Conservation (phyloP, 2,888 invertebrate genomes). For the Hypolimnas misippus region DNA sequence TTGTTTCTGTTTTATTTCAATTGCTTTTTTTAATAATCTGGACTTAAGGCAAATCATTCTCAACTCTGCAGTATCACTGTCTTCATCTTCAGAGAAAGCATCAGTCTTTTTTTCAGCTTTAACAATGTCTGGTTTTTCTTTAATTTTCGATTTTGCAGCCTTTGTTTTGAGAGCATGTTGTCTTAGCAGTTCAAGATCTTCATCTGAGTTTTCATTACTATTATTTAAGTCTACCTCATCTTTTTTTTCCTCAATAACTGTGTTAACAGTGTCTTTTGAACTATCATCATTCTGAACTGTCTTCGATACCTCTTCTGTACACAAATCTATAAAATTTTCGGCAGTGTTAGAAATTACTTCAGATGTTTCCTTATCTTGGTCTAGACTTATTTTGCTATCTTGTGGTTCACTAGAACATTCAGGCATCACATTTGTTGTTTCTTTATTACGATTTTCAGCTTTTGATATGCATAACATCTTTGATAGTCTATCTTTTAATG, state of each 20-base stretch:
- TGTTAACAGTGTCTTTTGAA: constrained; percentile 50
- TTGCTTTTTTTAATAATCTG: constrained; percentile 86
- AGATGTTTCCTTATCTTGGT: not conserved
- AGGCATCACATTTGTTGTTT: constrained; percentile 40
- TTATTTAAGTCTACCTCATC: constrained; percentile 39
- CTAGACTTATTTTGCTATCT: constrained; percentile 3
- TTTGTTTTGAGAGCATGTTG: constrained; percentile 78
- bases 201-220: constrained; percentile 67
- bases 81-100: constrained; percentile 76
- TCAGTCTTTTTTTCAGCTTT: constrained; percentile 46
- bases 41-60: constrained; percentile 87
- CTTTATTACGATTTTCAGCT: constrained; percentile 39
- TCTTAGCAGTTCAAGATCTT: constrained; percentile 74
- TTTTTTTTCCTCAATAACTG: constrained; percentile 42
- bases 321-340: constrained; percentile 46
- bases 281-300: constrained; percentile 36
- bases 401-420: constrained; percentile 13
- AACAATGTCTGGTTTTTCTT: constrained; percentile 38
- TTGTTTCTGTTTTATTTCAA: constrained; percentile 81
- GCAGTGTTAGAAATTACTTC: not conserved
- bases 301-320: constrained; percentile 53
- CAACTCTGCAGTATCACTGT: constrained; percentile 85
- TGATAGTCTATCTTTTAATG: constrained; percentile 69
- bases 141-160: constrained; percentile 53
- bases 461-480: constrained; percentile 65